Percentiles rank a stretch among this genome's conserved stretches.
Conservation (phyloP, 1,140 invertebrate genomes). For the Luehdorfia chinensis region DNA sequence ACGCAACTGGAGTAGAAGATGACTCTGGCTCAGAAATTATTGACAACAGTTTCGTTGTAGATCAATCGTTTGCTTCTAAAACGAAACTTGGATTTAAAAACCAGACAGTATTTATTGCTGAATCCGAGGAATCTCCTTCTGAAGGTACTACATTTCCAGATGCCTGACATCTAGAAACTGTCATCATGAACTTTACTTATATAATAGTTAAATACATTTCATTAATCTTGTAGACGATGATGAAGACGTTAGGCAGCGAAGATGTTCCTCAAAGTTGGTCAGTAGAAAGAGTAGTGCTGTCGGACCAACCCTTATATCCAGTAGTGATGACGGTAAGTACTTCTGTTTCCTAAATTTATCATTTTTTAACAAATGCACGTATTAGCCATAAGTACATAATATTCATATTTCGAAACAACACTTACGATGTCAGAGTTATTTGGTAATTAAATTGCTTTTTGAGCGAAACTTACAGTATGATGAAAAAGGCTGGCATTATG, state of each 20-base stretch:
- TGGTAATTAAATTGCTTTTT: too few relatives aligned
- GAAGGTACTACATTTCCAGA: too few relatives aligned
- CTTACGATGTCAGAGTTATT: too few relatives aligned
- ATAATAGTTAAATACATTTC: background rate
- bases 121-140: constrained; percentile 53
- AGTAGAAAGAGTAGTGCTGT: constrained; percentile 24
- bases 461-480: too few relatives aligned
- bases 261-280: constrained; percentile 16
- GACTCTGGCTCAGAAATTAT: constrained; percentile 53
- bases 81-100: constrained; percentile 47
- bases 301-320: constrained; percentile 28
- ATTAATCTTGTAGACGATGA: constrained; percentile 22
- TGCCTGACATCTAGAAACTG: too few relatives aligned
- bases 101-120: constrained; percentile 51
- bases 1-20: constrained; percentile 36
- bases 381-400: too few relatives aligned
- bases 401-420: too few relatives aligned
- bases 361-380: too few relatives aligned
- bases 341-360: too few relatives aligned
- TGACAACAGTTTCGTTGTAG: constrained; percentile 47
- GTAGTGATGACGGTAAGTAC: constrained; percentile 57
- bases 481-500: too few relatives aligned
- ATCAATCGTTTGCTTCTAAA: constrained; percentile 40
- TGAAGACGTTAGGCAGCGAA: constrained; percentile 18
- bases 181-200: too few relatives aligned